Conservation (phyloP, 2,113 vertebrate species). For the Mastomys natalensis region DNA sequence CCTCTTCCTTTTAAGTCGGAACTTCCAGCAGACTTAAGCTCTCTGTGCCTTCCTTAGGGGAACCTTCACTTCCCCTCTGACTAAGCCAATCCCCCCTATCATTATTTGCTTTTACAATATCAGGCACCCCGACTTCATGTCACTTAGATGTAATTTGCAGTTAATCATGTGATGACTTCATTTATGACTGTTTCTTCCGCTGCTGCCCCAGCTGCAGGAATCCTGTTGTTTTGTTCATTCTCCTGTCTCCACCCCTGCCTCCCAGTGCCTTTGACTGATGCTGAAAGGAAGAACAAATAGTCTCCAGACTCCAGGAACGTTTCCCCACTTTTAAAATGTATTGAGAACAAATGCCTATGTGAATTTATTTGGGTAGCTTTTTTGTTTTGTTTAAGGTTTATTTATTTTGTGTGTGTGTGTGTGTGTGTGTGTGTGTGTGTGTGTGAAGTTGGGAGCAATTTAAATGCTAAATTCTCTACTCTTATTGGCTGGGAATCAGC, state of each 20-base stretch:
- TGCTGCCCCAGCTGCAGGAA: slow-evolving; percentile 29
- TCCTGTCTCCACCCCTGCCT: not conserved
- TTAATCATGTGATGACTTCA: slow-evolving; percentile 68
- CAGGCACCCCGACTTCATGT: not conserved
- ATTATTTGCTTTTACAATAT: slow-evolving; percentile 56
- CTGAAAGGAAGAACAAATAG: not conserved
- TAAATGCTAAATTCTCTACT: not conserved
- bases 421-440: not conserved
- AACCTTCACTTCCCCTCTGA: not conserved
- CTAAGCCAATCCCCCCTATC: slow-evolving; percentile 1
- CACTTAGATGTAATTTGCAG: slow-evolving; percentile 69
- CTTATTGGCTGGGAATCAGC: not conserved
- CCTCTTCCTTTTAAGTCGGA: not conserved
- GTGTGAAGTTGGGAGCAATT: not conserved
- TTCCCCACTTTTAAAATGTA: not conserved
- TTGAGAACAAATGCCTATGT: not conserved
- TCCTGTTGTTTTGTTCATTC: slow-evolving; percentile 39
- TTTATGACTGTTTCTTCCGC: slow-evolving; percentile 62
- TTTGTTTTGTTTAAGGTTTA: not conserved
- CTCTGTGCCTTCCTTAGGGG: slow-evolving; percentile 20
- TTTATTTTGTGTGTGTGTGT: not conserved
- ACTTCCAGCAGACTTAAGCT: not conserved
- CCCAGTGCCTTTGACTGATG: not conserved
- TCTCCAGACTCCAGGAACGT: not conserved
- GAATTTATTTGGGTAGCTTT: not conserved